Conservation (phyloP, 1,140 invertebrate species). For the Octopus bimaculoides region DNA sequence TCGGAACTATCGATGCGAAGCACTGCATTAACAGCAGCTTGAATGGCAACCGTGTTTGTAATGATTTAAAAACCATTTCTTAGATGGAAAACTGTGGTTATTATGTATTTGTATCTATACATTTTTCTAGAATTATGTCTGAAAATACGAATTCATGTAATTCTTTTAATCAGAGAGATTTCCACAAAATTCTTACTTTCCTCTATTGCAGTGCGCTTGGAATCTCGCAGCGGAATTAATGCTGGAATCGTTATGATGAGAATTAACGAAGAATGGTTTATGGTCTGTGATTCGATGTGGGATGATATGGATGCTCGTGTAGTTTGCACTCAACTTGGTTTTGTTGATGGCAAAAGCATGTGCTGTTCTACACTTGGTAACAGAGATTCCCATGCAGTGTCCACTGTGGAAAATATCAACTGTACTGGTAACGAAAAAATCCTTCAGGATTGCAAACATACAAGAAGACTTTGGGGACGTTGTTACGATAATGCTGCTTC, state of each 20-base stretch:
- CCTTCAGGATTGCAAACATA: slow-evolving; percentile 32
- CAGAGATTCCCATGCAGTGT: slow-evolving; percentile 14
- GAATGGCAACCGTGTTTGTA: too few relatives aligned
- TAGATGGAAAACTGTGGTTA: too few relatives aligned
- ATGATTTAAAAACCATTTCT: too few relatives aligned
- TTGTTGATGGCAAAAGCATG: slow-evolving; percentile 24
- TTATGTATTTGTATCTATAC: too few relatives aligned
- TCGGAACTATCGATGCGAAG: too few relatives aligned
- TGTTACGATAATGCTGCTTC: slow-evolving; percentile 41
- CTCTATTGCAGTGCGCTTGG: slow-evolving; percentile 31
- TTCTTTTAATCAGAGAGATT: too few relatives aligned
- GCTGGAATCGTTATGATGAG: slow-evolving; percentile 36
- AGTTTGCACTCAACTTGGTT: slow-evolving; percentile 33
- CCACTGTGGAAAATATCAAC: slow-evolving; percentile 27
- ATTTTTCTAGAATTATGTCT: too few relatives aligned
- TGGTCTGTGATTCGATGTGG: slow-evolving; percentile 42
- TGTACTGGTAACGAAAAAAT: slow-evolving; percentile 35
- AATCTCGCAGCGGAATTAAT: slow-evolving; percentile 36
- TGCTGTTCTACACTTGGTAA: slow-evolving; percentile 30
- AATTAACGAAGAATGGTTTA: slow-evolving; percentile 29
- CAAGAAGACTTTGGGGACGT: slow-evolving; percentile 37
- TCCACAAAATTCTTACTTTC: neutral
- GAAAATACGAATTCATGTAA: too few relatives aligned
- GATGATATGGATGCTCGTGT: slow-evolving; percentile 36
- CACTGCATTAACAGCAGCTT: too few relatives aligned